Conservation (phyloP, 1,140 invertebrate genomes). For the Bilobella aurantiaca region DNA sequence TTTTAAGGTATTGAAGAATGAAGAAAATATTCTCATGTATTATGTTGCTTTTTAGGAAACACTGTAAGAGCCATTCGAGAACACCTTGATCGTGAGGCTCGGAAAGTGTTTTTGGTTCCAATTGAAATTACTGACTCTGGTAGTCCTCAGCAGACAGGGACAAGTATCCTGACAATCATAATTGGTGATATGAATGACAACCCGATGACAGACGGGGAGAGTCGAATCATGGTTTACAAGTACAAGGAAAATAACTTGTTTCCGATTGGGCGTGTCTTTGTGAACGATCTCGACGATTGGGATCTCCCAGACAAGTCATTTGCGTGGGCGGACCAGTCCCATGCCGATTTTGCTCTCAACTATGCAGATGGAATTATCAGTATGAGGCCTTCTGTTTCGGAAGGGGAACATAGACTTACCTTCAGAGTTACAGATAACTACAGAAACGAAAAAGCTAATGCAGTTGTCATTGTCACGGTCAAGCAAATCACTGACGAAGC, state of each 20-base stretch:
- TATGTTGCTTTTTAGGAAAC: slow-evolving; percentile 9
- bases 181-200: slow-evolving; percentile 79
- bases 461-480: slow-evolving; percentile 70
- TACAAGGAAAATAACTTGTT: slow-evolving; percentile 52
- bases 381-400: slow-evolving; percentile 56
- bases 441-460: slow-evolving; percentile 49
- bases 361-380: slow-evolving; percentile 68
- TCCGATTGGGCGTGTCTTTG: slow-evolving; percentile 60
- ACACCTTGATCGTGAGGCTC: slow-evolving; percentile 76
- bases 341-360: slow-evolving; percentile 57
- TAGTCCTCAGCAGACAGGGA: slow-evolving; percentile 54
- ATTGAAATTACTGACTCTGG: slow-evolving; percentile 79
- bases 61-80: slow-evolving; percentile 37
- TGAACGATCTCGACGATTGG: slow-evolving; percentile 85
- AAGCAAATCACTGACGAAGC: slow-evolving; percentile 79
- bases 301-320: slow-evolving; percentile 81
- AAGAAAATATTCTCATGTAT: too few species aligned
- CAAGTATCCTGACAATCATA: slow-evolving; percentile 66
- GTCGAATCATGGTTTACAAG: slow-evolving; percentile 83
- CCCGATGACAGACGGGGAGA: slow-evolving; percentile 64
- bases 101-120: slow-evolving; percentile 74
- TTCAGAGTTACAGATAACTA: slow-evolving; percentile 51
- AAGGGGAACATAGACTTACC: slow-evolving; percentile 55
- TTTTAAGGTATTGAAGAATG: too few species aligned
- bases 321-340: slow-evolving; percentile 47